Conservation (phyloP, 1,140 invertebrate species). For the Trinorchestia longiramus region DNA sequence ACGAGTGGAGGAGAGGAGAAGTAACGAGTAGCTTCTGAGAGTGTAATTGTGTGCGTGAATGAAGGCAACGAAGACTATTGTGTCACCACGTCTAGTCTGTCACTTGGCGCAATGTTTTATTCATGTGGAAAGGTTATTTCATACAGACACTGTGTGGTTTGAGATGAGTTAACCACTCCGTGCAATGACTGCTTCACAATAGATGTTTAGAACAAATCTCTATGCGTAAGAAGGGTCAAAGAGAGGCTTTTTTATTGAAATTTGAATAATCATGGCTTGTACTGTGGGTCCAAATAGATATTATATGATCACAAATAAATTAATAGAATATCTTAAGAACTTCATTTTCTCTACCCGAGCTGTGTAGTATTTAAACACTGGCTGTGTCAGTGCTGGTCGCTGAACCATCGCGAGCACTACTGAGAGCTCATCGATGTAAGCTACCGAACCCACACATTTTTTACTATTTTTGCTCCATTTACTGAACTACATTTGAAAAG, state of each 20-base stretch:
- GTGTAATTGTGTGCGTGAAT: neutral
- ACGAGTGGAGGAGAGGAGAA: neutral
- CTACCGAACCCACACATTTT: neutral
- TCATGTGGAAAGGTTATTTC: neutral
- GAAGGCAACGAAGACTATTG: neutral
- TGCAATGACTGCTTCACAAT: neutral
- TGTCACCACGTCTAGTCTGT: neutral
- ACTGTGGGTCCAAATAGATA: neutral
- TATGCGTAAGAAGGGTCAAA: neutral
- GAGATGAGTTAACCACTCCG: neutral
- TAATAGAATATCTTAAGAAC: neutral
- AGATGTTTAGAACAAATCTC: neutral
- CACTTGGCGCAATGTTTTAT: neutral
- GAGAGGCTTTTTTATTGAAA: no score
- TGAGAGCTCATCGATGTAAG: neutral
- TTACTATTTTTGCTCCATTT: neutral
- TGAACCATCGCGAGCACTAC: neutral
- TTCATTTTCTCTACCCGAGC: no score
- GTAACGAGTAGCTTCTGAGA: neutral
- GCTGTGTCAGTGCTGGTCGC: neutral
- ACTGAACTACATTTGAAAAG: neutral
- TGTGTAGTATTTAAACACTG: no score
- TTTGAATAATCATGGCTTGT: no score
- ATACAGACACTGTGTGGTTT: neutral
- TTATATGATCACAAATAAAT: neutral